Percentiles rank a stretch among this genome's conserved stretches.
These are phyloP conservation scores for Scarus forsteni DNA, from an alignment of 2,797 vertebrate species.

Conservation along the genomic window DNA sequence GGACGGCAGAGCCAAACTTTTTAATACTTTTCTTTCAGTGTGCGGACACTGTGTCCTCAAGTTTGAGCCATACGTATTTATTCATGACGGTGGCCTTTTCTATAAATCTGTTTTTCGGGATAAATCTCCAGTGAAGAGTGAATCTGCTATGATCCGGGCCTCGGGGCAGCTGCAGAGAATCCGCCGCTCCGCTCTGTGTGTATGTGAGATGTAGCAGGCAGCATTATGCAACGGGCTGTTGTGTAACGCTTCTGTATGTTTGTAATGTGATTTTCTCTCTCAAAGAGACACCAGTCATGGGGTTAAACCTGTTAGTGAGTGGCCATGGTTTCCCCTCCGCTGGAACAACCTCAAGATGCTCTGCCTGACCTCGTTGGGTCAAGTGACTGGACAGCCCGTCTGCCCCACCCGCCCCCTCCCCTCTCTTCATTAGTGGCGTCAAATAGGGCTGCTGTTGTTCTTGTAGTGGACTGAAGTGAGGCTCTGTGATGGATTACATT, in stretches of 20 bases:
- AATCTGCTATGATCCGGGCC: slow-evolving; percentile 34
- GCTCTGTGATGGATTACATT: neutral
- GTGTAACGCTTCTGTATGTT: slow-evolving; percentile 71
- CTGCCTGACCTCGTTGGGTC: slow-evolving; percentile 41
- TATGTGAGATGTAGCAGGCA: slow-evolving; percentile 55
- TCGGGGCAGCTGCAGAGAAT: slow-evolving; percentile 59
- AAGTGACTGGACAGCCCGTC: slow-evolving; percentile 30
- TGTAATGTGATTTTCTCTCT: slow-evolving; percentile 75
- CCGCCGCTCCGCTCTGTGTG: slow-evolving; percentile 48
- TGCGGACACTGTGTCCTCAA: neutral
- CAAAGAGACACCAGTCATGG: slow-evolving; percentile 64
- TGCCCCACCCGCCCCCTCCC: neutral
- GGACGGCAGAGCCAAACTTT: slow-evolving; percentile 2
- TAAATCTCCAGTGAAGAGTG: slow-evolving; percentile 23
- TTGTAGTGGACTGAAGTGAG: slow-evolving; percentile 26
- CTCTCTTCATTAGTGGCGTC: slow-evolving; percentile 29
- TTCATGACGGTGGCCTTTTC: slow-evolving; percentile 1
- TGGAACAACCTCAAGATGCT: slow-evolving; percentile 34
- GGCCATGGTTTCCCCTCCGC: slow-evolving; percentile 30
- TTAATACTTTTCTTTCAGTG: neutral
- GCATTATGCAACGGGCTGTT: slow-evolving; percentile 78
- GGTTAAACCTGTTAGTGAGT: slow-evolving; percentile 71
- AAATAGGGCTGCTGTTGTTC: slow-evolving; percentile 32
- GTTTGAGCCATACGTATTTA: slow-evolving; percentile 1
- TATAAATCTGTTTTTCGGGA: slow-evolving; percentile 10